phyloP scores from a whole-genome alignment of 1,140 invertebrate species.

The Drosophila triauraria region DNA sequence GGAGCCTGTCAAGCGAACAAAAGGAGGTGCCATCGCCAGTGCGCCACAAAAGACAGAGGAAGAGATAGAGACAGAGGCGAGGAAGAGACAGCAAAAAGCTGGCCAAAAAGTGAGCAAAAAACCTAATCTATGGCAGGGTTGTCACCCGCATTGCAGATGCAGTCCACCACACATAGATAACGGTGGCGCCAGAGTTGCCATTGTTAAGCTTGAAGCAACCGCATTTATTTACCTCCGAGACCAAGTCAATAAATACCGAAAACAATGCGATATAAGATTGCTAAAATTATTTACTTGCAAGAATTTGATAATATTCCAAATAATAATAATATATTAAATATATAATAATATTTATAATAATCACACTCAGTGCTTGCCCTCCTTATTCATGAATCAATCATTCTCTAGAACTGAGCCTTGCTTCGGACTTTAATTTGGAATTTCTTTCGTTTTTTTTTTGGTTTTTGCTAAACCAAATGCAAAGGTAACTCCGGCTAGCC shows the following conservation, averaged over 20 bases:
- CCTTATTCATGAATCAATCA: neutral
- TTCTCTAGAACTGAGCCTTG: no score
- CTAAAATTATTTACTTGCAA: no score
- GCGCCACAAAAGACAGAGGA: slow-evolving; percentile 35
- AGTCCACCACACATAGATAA: slow-evolving; percentile 12
- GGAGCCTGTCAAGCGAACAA: slow-evolving; percentile 40
- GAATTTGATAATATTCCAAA: no score
- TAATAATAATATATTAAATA: neutral
- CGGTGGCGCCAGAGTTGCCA: slow-evolving; percentile 9
- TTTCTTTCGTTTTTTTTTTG: neutral
- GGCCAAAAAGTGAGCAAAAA: slow-evolving; percentile 44
- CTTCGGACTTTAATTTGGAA: slow-evolving; percentile 1
- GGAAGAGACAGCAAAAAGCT: slow-evolving; percentile 27
- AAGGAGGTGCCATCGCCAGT: slow-evolving; percentile 34
- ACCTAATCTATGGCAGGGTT: slow-evolving; percentile 44
- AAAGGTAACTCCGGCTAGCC: slow-evolving; percentile 27
- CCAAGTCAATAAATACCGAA: neutral
- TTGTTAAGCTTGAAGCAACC: slow-evolving; percentile 13
- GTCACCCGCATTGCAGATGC: slow-evolving; percentile 47
- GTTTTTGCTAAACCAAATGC: neutral
- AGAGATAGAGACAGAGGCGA: slow-evolving; percentile 1
- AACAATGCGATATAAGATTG: no score
- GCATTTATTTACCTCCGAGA: slow-evolving; percentile 1
- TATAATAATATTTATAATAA: no score
- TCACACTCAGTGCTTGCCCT: neutral